A percentile compares a stretch with the other conserved stretches of the same genome.
phyloP scores from a whole-genome alignment of 2,113 vertebrate genomes.

The Macrotus californicus region DNA sequence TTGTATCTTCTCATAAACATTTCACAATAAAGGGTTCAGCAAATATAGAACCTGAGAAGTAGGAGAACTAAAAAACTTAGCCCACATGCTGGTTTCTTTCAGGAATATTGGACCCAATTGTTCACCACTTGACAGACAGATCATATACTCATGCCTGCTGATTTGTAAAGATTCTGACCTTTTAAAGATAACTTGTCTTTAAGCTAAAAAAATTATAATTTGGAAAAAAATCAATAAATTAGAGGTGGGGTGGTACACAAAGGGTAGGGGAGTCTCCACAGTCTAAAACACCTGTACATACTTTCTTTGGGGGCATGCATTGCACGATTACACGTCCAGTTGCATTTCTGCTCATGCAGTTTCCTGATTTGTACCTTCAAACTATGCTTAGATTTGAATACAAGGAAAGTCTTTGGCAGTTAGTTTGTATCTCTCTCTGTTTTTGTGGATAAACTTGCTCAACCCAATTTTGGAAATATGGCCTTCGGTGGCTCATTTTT shows the following conservation, averaged over 20 bases:
- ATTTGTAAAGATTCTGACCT: background rate
- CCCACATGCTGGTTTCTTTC: background rate
- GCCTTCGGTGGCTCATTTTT: slow-evolving; percentile 68
- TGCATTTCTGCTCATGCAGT: background rate
- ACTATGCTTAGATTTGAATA: slow-evolving; percentile 27
- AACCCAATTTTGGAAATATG: slow-evolving; percentile 71
- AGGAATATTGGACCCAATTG: background rate
- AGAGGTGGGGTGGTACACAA: background rate
- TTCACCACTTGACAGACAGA: background rate
- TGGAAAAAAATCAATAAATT: background rate
- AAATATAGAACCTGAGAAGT: background rate
- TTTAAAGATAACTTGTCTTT: background rate
- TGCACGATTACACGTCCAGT: background rate
- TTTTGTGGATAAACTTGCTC: slow-evolving; percentile 57
- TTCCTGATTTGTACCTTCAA: slow-evolving; percentile 20
- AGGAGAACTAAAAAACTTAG: background rate
- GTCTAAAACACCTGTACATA: background rate
- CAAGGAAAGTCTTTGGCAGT: background rate
- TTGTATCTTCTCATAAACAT: background rate
- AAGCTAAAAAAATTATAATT: slow-evolving; percentile 12
- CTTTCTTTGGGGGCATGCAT: background rate
- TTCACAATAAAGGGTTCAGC: background rate
- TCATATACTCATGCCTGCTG: background rate
- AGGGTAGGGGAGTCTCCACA: background rate
- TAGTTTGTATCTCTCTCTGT: background rate